These are phyloP conservation scores for Arctia plantaginis DNA, from an alignment of 2,888 invertebrate species.

Conservation along the genomic window DNA sequence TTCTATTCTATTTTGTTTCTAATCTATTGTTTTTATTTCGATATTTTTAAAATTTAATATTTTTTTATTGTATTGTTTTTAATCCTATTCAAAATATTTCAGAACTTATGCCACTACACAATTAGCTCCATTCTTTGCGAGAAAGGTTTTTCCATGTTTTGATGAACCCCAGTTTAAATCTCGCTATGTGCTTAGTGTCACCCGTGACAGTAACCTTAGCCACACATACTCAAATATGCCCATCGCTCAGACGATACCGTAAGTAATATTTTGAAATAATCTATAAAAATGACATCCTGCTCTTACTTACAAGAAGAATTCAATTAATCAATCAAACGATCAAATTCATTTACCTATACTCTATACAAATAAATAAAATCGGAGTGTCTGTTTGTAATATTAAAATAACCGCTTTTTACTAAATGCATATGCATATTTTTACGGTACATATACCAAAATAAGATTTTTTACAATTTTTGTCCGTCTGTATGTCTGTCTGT, in stretches of 20 bases:
- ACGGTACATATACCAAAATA: no score
- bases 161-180: slow-evolving; percentile 95
- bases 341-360: no score
- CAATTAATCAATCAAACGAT: not conserved
- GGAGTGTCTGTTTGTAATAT: no score
- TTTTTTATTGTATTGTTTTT: no score
- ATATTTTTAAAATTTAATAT: no score
- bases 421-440: no score
- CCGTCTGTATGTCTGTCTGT: no score
- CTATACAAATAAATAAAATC: no score
- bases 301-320: not conserved
- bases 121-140: slow-evolving; percentile 92
- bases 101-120: slow-evolving; percentile 93
- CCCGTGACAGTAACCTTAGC: slow-evolving; percentile 83
- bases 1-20: no score
- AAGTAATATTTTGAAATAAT: slow-evolving; percentile 49
- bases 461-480: no score
- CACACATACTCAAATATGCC: slow-evolving; percentile 89
- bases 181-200: slow-evolving; percentile 89
- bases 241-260: slow-evolving; percentile 61
- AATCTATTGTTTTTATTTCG: no score
- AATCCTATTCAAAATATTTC: slow-evolving; percentile 31
- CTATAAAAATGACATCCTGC: not conserved
- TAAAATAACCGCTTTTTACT: no score
- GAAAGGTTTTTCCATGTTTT: slow-evolving; percentile 94